Evolutionary conservation across 2,888 invertebrate species (phyloP).

Genomic region (Carterocephalus palaemon): DNA sequence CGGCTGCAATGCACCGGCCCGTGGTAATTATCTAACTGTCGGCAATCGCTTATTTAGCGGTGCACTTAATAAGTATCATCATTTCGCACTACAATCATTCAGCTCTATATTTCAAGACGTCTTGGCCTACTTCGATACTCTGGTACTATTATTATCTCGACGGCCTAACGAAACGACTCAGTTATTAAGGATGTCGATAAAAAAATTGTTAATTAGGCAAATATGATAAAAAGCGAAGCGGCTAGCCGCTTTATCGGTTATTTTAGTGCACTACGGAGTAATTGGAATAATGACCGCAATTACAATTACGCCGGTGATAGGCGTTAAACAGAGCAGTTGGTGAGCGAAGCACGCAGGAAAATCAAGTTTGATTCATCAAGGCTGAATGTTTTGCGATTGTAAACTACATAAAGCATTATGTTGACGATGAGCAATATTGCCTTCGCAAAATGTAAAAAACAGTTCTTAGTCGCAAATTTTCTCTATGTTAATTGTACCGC

Average conservation of each 20-base stretch:
- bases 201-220: conserved; percentile 32
- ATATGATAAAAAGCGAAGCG: conserved; percentile 32
- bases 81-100: conserved; percentile 55
- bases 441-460: no score
- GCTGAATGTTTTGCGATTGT: not conserved
- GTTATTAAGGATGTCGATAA: conserved; percentile 33
- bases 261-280: conserved; percentile 31
- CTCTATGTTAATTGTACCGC: no score
- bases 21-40: conserved; percentile 52
- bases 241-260: conserved; percentile 31
- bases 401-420: no score
- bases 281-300: conserved; percentile 32
- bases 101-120: conserved; percentile 58
- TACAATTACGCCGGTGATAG: conserved; percentile 18
- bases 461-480: no score
- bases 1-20: conserved; percentile 27
- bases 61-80: conserved; percentile 50
- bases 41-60: conserved; percentile 64
- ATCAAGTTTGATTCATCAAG: conserved; percentile 5
- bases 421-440: no score
- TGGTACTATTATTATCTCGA: conserved; percentile 34
- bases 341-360: not conserved
- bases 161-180: conserved; percentile 29
- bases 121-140: conserved; percentile 50
- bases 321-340: conserved; percentile 15